phyloP scores from a whole-genome alignment of 37 sponge, comb jelly and placozoan genomes.

The Hexactinellida sp. region DNA sequence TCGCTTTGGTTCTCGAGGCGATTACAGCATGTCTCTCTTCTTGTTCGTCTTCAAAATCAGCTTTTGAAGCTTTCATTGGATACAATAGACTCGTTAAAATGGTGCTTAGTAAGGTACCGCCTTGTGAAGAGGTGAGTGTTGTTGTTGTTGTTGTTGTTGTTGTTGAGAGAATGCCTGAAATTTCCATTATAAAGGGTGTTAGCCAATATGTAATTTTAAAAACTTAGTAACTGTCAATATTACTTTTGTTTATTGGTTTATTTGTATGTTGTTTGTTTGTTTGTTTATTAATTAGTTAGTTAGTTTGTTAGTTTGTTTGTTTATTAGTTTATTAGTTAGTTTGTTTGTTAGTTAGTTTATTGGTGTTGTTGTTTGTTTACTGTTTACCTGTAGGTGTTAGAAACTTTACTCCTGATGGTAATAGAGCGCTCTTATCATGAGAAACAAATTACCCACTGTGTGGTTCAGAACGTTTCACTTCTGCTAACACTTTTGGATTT shows the following conservation, averaged over 20 bases:
- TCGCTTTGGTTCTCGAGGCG: not conserved
- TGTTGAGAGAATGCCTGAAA: not conserved
- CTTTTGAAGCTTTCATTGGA: not conserved
- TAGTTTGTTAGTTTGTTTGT: too few relatives aligned
- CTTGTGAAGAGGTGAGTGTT: not conserved
- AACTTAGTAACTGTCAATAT: too few relatives aligned
- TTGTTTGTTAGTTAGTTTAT: constrained; percentile 3
- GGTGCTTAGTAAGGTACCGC: not conserved
- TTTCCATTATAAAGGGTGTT: too few relatives aligned
- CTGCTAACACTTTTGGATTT: not conserved
- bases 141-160: not conserved
- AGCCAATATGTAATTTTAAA: not conserved
- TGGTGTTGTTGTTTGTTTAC: not conserved
- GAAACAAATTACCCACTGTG: not conserved
- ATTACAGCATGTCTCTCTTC: not conserved
- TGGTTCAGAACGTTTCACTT: not conserved
- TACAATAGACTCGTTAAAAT: not conserved
- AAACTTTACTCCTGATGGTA: not conserved
- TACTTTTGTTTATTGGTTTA: too few relatives aligned
- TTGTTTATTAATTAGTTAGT: too few relatives aligned
- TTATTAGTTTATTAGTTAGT: too few relatives aligned
- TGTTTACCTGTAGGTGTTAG: not conserved
- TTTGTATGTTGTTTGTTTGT: too few relatives aligned
- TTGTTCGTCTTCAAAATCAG: not conserved
- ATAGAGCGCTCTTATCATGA: not conserved